phyloP scores from a whole-genome alignment of 2,888 invertebrate species.

The Anticlea derivata region DNA sequence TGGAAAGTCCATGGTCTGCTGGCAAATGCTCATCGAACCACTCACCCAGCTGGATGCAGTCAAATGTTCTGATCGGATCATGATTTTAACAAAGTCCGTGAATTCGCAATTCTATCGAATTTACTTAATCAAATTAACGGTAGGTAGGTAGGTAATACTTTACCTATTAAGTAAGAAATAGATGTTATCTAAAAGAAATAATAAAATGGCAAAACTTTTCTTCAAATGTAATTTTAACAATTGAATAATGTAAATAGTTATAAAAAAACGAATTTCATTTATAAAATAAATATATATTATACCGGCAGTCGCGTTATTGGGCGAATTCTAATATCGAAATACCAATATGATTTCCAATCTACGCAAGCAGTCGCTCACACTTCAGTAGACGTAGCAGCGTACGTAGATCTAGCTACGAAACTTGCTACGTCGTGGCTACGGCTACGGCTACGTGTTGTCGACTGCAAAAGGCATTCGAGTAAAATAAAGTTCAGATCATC shows the following conservation, averaged over 20 bases:
- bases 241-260: not conserved
- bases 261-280: too few relatives aligned
- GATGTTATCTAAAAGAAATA: too few relatives aligned
- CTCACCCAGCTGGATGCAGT: not conserved
- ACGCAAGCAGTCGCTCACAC: constrained; percentile 28
- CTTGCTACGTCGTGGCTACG: constrained; percentile 17
- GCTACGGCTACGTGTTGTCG: not conserved
- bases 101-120: too few relatives aligned
- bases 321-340: constrained; percentile 26
- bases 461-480: not conserved
- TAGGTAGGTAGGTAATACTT: too few relatives aligned
- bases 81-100: not conserved
- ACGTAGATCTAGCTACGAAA: constrained; percentile 26
- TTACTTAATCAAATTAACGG: too few relatives aligned
- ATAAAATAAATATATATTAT: constrained; percentile 3
- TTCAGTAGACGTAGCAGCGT: constrained; percentile 19
- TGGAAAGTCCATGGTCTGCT: constrained; percentile 7
- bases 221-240: not conserved
- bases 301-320: constrained; percentile 16
- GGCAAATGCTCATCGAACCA: constrained; percentile 7
- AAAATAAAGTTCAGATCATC: too few relatives aligned
- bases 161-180: too few relatives aligned
- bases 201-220: too few relatives aligned
- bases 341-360: constrained; percentile 27
- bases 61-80: constrained; percentile 6